Conservation (phyloP, 1,140 invertebrate genomes). For the Drosophila prosaltans region DNA sequence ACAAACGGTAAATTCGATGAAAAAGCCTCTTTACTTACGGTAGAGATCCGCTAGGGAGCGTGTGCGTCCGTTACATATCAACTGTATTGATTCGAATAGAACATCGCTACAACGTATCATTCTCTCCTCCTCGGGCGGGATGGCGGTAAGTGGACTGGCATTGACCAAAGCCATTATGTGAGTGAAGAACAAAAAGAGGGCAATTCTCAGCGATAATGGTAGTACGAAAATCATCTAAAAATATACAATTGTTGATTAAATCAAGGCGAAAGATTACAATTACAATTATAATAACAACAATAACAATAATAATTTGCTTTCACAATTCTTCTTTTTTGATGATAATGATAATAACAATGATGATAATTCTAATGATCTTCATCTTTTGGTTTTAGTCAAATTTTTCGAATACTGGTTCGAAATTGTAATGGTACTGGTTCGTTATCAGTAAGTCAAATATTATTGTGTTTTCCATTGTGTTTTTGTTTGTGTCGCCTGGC, state of each 20-base stretch:
- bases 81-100: conserved; percentile 55
- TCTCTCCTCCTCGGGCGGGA: conserved; percentile 21
- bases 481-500: conserved; percentile 62
- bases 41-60: conserved; percentile 38
- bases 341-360: not conserved
- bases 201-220: conserved; percentile 25
- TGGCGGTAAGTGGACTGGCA: conserved; percentile 30
- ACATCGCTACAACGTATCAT: conserved; percentile 55
- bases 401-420: not conserved
- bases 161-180: conserved; percentile 34
- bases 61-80: conserved; percentile 54
- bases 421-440: conserved; percentile 13
- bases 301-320: not conserved
- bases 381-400: too few species aligned
- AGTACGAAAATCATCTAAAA: conserved; percentile 61
- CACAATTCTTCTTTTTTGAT: not conserved
- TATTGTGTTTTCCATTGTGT: conserved; percentile 61
- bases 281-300: too few species aligned
- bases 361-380: too few species aligned
- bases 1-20: not conserved
- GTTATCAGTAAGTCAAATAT: conserved; percentile 73
- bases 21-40: conserved; percentile 44
- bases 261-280: conserved; percentile 2
- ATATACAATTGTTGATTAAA: not conserved
- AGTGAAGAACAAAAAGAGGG: conserved; percentile 46